Base-by-base conservation (phyloP, 1,140 invertebrate genomes). In the Eciton burchellii region DNA sequence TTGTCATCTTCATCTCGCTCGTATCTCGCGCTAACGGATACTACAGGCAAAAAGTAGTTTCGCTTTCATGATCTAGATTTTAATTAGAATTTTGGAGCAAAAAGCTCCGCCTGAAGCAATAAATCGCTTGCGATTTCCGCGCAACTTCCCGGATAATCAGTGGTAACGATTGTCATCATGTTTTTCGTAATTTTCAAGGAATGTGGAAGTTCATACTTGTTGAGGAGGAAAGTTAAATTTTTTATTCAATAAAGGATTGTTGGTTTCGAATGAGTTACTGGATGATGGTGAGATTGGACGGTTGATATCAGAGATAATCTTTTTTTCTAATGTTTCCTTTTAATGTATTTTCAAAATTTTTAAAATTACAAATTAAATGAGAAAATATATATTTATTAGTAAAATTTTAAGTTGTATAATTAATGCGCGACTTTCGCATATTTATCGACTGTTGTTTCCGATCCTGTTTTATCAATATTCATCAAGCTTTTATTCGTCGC, bases 21-120 rank as follows among this genome's bases (percentile, higher is more conserved):
- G 35, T 35, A 35, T 6, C 35, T 6, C 35, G 35, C 35, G 35
- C 35, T 2, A 41, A 19, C 43, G 9, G 9, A 19, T 65, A 43
- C n/a, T 12, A 1, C 12, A 4, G 12, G 16, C 6, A 8, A 3
- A 14, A 8, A 8, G 52, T 6, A 8, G 41, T 29, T 45, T 56
- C 21, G 5, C 26, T 11, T 9, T 41, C 29, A 81, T 70, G 24
- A 57, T 21, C 52, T 59, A 81, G 57, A n/a, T n/a, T n/a, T 81
- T 81, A 81, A 81, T 81, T 70, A 35, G 57, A 76, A 76, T 65
- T 29, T 16, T 21, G 26, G 26, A 54, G 21, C 14, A 24, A 60
- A 24, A 74, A 47, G n/a, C n/a, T 74, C 21, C 24, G 24, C 24
- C 0, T 24, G 54, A 35, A 35, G 35, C 6, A 35, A 6, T 9